phyloP scores from a whole-genome alignment of 1,140 invertebrate genomes.

The Temnothorax nylanderi region DNA sequence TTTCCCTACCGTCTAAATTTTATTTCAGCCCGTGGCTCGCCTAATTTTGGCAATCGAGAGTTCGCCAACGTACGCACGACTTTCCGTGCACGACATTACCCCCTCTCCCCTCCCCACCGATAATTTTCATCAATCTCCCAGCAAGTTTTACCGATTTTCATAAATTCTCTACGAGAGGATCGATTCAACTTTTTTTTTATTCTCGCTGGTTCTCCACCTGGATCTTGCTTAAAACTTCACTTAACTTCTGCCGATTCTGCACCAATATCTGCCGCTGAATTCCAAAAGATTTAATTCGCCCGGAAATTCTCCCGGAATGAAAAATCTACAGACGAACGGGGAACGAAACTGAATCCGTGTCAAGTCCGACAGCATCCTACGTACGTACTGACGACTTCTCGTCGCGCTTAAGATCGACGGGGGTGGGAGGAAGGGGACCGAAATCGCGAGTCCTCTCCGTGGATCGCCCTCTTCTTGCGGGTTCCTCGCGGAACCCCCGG shows the following conservation, averaged over 20 bases:
- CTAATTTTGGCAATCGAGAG: not conserved
- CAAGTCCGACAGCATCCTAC: not conserved
- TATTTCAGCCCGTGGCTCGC: not conserved
- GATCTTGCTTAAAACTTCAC: not conserved
- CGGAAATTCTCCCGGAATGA: not conserved
- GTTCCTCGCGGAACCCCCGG: constrained; percentile 24
- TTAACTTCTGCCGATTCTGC: not conserved
- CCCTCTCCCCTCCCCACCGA: too few species aligned
- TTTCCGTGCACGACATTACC: too few species aligned
- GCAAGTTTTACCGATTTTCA: constrained; percentile 11
- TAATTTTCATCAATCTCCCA: not conserved
- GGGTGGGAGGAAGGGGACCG: not conserved
- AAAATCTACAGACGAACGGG: not conserved
- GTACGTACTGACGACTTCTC: not conserved
- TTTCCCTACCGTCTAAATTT: constrained; percentile 5
- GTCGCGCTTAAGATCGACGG: not conserved
- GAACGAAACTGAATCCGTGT: not conserved
- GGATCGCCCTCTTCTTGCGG: not conserved
- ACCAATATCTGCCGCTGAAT: not conserved
- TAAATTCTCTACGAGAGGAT: not conserved
- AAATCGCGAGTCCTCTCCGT: not conserved
- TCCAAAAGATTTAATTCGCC: too few species aligned
- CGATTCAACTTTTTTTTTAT: not conserved
- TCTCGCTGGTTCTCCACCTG: not conserved
- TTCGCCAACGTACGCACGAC: not conserved